Base-by-base conservation (phyloP, 2,888 invertebrate species). In the Phortica magna region DNA sequence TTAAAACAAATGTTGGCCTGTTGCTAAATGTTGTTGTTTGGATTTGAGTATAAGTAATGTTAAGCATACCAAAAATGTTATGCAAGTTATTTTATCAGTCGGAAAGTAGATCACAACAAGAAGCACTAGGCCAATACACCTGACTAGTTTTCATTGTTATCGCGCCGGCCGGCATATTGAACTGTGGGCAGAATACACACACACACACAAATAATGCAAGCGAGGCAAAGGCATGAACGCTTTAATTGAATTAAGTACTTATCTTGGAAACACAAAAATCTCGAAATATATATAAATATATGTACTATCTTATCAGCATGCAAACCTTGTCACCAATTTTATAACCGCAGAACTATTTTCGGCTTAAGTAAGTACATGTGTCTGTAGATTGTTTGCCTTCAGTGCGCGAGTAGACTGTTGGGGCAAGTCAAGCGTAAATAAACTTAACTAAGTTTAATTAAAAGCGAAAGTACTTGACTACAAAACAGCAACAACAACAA, bases 371-470 rank as follows among this genome's bases (percentile, higher is more conserved):
- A n/a, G 68, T 76, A 7, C 12, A 39, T 42, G 75, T 81, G 73
- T 81, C 80, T 82, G 76, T 79, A 76, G 75, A 78, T 57, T 65
- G 42, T 22, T 22, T 72, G 73, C 57, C 70, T 41, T 76, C 61
- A 68, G 17, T 57, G 59, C 61, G 74, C 74, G 77, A 65, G 72
- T 73, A 48, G 4, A 48, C 9, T 14, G 48, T 48, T 14, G 48
- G 14, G 48, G 48, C 14, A 42, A 78, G 71, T 81, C 78, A 86
- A 81, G 78, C 61, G 77, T 17, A 75, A 42, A 48, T 17, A 61
- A 75, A 17, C 76, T 76, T 76, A 43, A 74, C 82, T 81, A 79
- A 79, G 80, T 82, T 83, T 83, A 88, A 85, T 84, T 85, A 88
- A 86, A 88, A 81, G 80, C 79, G 71, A 88, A 86, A 86, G 86